Conservation (phyloP, 2,113 vertebrate species). For the Burhinus oedicnemus region DNA sequence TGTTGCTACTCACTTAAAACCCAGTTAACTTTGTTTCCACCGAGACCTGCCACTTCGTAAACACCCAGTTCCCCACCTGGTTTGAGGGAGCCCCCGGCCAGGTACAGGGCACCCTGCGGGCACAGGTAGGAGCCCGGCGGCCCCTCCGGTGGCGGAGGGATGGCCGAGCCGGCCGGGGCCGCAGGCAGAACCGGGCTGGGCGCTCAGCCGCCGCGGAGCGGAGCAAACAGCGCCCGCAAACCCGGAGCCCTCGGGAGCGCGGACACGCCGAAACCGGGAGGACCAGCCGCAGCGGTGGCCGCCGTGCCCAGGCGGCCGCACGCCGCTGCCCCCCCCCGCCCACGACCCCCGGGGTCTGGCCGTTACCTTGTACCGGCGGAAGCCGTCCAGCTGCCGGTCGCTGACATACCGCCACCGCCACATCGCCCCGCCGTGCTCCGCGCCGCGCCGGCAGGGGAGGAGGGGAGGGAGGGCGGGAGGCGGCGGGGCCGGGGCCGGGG, state of each 20-base stretch:
- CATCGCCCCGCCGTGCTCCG: slow-evolving; percentile 24
- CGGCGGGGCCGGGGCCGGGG: no score
- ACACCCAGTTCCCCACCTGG: accelerated
- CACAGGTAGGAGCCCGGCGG: not conserved
- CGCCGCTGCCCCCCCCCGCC: no score
- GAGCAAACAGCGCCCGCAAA: not conserved
- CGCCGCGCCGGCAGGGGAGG: not conserved
- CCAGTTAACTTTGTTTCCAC: not conserved
- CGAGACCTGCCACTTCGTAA: not conserved
- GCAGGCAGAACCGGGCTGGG: not conserved
- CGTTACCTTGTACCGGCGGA: slow-evolving; percentile 71
- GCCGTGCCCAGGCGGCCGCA: no score
- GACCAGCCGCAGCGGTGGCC: no score
- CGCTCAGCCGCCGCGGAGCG: not conserved
- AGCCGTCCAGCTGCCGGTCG: slow-evolving; percentile 65
- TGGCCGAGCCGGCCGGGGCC: not conserved
- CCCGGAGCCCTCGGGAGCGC: not conserved
- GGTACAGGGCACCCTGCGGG: not conserved
- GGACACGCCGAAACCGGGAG: not conserved
- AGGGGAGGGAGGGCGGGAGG: no score
- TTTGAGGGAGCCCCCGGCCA: no score
- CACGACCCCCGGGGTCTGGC: not conserved
- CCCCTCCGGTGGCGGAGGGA: not conserved
- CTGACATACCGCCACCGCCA: slow-evolving; percentile 60
- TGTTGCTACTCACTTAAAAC: not conserved